Evolutionary conservation across 2,113 vertebrate genomes (phyloP), one percentile per base, ranked within the genome.

Genomic region (Camelus dromedarius): DNA sequence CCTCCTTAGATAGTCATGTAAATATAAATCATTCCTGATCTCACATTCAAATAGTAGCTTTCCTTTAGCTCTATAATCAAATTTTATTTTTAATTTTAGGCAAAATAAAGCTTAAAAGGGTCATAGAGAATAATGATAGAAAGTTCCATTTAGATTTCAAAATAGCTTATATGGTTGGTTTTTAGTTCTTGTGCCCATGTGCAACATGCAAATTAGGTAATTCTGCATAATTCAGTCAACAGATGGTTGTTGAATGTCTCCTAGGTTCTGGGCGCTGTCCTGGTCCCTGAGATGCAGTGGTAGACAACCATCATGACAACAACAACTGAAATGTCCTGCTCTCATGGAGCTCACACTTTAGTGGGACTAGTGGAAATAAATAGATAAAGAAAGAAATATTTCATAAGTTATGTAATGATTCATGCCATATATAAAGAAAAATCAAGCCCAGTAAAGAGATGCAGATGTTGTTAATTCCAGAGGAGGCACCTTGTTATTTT

Each of bases 81-180:
- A 80, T 77, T 87, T 92, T 5, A 60, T 46, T 94, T 90, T 90
- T 79, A 52, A 22, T 81, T 88, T 92, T 76, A 96, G 76, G 30
- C 22, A 92, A 7, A 81, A 10, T 76, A 32, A 72, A 81, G 8
- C 70, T 32, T 89, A 26, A 89, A 88, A 81, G 11, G 42, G 8
- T 46, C 58, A 73, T 52, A 38, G 14, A 70, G 50, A 77, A 64
- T 85, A 75, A 70, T 50, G 14, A 84, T 0, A 62, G 30, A 73
- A 88, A 91, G 18, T 91, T 81, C 32, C 1, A 80, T 52, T 92
- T 66, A 10, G 64, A 11, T 77, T 76, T 87, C 54, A 5, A 85
- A 67, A 46, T 2, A 42, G 13, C 16, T 76, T 67, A 84, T 67
- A 38, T 85, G 66, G 32, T 91, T 94, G 42, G 3, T 75, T 69